Evolutionary conservation across 2,888 invertebrate species (phyloP), one percentile per base, ranked within the genome.

Genomic region (Catocala sponsa): DNA sequence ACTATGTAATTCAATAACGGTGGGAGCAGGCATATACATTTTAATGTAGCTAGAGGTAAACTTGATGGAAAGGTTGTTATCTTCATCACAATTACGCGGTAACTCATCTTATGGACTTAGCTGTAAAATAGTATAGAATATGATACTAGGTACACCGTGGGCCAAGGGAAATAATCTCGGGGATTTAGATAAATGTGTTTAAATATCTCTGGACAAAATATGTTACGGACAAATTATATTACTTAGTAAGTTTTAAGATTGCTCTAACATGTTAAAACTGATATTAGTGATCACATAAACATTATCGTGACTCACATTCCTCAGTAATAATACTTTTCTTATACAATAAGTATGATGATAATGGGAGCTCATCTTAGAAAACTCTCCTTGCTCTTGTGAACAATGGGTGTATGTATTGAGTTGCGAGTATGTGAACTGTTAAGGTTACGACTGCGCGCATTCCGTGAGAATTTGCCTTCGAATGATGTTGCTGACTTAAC

Each of bases 391-490:
- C 69, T 78, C 69, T 70, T 78, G 59, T 55, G 59, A 70, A 78
- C 73, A 72, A 76, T 72, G 53, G 65, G 50, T 38, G 48, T 59
- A 59, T 64, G 56, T 65, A 64, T 55, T 68, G 42, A 54, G 68
- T 46, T 50, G 44, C 59, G 60, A 68, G 72, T 76, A 75, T 76
- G 74, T 72, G 73, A 74, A 78, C 79, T 79, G 71, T 69, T 81
- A 85, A 80, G 81, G 83, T 83, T 89, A 83, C 81, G 83, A 85
- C 88, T 87, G 85, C 79, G 78, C 78, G 79, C 82, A 82, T 85
- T 85, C 84, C 81, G 87, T 90, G 90, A 87, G 91, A 90, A 90
- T 87, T 85, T 76, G 82, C 83, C 81, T 81, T 81, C 76, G 74
- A 72, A 79, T 78, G 76, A 83, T 76, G 78, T 84, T 79, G 76